Conservation (phyloP, 2,797 vertebrate species). For the Coranthus polyacanthus region DNA sequence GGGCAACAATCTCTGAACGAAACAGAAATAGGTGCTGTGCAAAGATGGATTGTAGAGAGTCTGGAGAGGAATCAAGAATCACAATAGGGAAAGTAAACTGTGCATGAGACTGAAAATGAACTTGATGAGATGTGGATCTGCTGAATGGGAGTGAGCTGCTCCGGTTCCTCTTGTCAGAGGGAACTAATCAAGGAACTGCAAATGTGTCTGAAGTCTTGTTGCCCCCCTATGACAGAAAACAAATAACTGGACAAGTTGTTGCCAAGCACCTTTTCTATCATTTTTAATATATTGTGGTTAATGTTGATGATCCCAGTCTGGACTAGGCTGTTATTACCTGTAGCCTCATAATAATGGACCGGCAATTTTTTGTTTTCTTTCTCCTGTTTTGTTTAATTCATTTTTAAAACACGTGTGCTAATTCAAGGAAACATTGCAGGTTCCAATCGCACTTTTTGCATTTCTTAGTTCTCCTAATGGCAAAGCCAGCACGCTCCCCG, state of each 20-base stretch:
- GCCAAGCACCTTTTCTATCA: conserved; percentile 86
- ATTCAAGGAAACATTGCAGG: conserved; percentile 68
- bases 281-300: conserved; percentile 77
- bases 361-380: conserved; percentile 41
- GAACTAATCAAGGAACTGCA: conserved; percentile 35
- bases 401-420: conserved; percentile 54
- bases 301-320: conserved; percentile 42
- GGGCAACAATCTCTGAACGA: conserved; percentile 7
- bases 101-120: too few relatives aligned
- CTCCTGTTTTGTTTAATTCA: conserved; percentile 34
- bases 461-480: conserved; percentile 58
- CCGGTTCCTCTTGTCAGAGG: conserved; percentile 20
- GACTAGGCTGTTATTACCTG: conserved; percentile 52
- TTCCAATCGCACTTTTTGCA: conserved; percentile 77
- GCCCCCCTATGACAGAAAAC: conserved; percentile 43
- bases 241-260: conserved; percentile 66
- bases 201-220: conserved; percentile 41
- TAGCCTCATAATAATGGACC: conserved; percentile 46
- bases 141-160: conserved; percentile 16
- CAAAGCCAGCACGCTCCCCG: conserved; percentile 40
- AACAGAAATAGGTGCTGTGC: not conserved
- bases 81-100: conserved; percentile 3
- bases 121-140: conserved; percentile 9
- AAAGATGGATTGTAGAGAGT: conserved; percentile 8
- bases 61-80: conserved; percentile 20